Conservation (phyloP, 2,113 vertebrate species). For the Dendropsophus ebraccatus region DNA sequence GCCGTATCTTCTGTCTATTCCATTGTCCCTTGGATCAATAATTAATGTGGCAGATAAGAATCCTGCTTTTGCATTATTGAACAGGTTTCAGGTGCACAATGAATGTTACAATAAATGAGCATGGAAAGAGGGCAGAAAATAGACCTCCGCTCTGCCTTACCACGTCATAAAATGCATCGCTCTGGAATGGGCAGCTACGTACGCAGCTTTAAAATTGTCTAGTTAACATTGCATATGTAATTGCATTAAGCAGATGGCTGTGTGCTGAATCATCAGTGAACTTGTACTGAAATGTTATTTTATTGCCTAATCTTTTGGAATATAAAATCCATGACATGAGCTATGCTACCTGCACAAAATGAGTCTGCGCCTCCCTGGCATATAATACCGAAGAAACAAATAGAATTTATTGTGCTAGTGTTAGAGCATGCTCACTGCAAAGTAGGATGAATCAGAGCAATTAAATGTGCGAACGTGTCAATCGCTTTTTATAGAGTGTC, state of each 20-base stretch:
- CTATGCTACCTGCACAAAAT: slow-evolving; percentile 30
- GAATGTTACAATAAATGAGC: slow-evolving; percentile 61
- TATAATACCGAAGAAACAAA: not conserved
- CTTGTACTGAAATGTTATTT: slow-evolving; percentile 45
- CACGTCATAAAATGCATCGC: slow-evolving; percentile 14
- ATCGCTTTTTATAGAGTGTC: not conserved
- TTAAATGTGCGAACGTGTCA: slow-evolving; percentile 3
- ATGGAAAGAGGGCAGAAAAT: not conserved
- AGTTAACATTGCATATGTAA: slow-evolving; percentile 41
- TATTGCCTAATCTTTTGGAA: slow-evolving; percentile 52
- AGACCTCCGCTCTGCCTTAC: not conserved
- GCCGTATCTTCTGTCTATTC: slow-evolving; percentile 64
- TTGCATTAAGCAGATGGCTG: slow-evolving; percentile 36
- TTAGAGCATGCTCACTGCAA: no score
- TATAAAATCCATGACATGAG: slow-evolving; percentile 42
- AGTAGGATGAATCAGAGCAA: slow-evolving; percentile 2
- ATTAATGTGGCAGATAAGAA: slow-evolving; percentile 72
- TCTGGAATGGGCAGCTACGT: slow-evolving; percentile 21
- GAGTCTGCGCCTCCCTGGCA: not conserved
- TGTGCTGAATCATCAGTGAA: slow-evolving; percentile 45
- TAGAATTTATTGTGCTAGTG: not conserved
- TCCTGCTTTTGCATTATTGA: slow-evolving; percentile 82
- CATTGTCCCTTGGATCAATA: slow-evolving; percentile 71
- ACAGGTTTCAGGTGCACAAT: slow-evolving; percentile 69
- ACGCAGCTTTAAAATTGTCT: slow-evolving; percentile 21